Evolutionary conservation across 1,140 invertebrate genomes (phyloP).

Genomic region (Trissolcus basalis): DNA sequence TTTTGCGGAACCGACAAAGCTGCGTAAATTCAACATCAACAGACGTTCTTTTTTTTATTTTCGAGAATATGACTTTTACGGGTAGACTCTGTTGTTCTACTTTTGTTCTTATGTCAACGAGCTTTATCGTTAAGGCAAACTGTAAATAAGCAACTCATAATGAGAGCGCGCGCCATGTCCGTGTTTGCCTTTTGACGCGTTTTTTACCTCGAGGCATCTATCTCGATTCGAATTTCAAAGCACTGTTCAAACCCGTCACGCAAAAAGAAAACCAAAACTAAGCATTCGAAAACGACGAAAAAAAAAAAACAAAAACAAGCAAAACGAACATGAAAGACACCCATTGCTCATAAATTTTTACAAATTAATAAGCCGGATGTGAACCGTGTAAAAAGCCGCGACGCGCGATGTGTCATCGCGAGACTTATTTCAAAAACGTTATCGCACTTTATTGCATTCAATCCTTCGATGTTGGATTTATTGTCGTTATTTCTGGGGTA

Average conservation of each 20-base stretch:
- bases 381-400: not conserved
- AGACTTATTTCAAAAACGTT: slow-evolving; percentile 13
- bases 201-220: slow-evolving; percentile 46
- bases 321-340: not conserved
- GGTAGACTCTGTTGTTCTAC: slow-evolving; percentile 28
- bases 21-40: slow-evolving; percentile 20
- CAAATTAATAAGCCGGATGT: slow-evolving; percentile 33
- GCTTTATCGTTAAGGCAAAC: slow-evolving; percentile 54
- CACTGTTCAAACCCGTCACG: slow-evolving; percentile 8
- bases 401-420: not conserved
- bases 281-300: slow-evolving; percentile 4
- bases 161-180: slow-evolving; percentile 44
- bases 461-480: slow-evolving; percentile 2
- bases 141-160: slow-evolving; percentile 57
- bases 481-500: not conserved
- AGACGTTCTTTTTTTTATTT: slow-evolving; percentile 9
- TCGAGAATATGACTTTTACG: slow-evolving; percentile 27
- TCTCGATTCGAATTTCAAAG: slow-evolving; percentile 52
- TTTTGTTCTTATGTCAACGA: slow-evolving; percentile 48
- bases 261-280: slow-evolving; percentile 33
- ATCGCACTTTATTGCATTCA: slow-evolving; percentile 15
- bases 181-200: slow-evolving; percentile 50
- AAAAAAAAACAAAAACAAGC: not conserved
- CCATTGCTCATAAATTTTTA: slow-evolving; percentile 23
- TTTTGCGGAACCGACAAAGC: slow-evolving; percentile 14